These are phyloP conservation scores for Octopus bimaculoides DNA, from an alignment of 1,140 invertebrate genomes.

Conservation along the genomic window DNA sequence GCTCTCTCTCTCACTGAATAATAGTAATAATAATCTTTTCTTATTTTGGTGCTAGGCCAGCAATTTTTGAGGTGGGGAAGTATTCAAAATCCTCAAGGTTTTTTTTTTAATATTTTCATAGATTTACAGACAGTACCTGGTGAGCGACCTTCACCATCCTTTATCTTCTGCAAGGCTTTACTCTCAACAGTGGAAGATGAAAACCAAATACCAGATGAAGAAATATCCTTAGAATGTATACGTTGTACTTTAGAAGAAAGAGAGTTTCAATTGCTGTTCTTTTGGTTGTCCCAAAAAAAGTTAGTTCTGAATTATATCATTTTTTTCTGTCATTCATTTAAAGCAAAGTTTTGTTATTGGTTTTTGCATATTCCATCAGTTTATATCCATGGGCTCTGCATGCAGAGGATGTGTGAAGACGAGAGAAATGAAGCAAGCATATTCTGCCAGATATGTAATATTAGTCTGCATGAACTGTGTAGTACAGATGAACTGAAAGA, in stretches of 20 bases:
- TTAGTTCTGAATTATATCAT: not conserved
- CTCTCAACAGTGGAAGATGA: not conserved
- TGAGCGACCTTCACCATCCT: not conserved
- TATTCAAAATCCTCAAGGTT: not conserved
- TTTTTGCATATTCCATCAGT: too few species aligned
- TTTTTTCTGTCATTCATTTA: not conserved
- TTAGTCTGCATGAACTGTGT: not conserved
- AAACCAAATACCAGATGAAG: not conserved
- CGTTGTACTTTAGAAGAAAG: not conserved
- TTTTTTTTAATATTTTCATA: not conserved
- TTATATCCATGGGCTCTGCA: not conserved
- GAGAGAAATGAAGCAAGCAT: not conserved
- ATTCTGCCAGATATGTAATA: not conserved
- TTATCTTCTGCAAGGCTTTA: not conserved
- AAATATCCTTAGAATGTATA: conserved; percentile 2
- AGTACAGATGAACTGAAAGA: not conserved
- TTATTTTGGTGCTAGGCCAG: not conserved
- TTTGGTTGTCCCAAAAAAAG: conserved; percentile 7
- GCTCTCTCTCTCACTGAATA: not conserved
- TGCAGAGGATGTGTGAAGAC: not conserved
- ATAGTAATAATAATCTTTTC: not conserved
- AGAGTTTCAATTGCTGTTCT: not conserved
- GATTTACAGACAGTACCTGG: not conserved
- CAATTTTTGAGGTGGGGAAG: not conserved
- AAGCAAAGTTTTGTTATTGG: too few species aligned